These are phyloP conservation scores for Atherinosoma microstoma DNA, from an alignment of 2,797 vertebrate genomes.

Conservation along the genomic window DNA sequence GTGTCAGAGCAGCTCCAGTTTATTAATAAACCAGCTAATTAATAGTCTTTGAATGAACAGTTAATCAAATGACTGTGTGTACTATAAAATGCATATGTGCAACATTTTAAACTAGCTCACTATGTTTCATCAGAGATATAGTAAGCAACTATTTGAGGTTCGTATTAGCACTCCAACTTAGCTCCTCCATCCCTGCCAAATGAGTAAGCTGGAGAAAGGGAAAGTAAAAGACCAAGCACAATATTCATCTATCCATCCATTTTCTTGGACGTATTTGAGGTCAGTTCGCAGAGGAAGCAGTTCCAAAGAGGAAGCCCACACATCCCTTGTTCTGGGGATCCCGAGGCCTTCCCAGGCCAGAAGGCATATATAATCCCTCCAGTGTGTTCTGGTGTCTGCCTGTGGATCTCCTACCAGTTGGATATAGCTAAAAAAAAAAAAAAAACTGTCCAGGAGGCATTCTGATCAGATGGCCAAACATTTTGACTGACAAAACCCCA, in stretches of 20 bases:
- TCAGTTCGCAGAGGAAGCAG: too few relatives aligned
- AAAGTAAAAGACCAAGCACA: not conserved
- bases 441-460: too few relatives aligned
- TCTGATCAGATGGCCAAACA: too few relatives aligned
- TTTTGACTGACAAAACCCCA: too few relatives aligned
- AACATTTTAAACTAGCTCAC: not conserved
- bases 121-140: not conserved
- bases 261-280: too few relatives aligned
- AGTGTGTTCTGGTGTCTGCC: too few relatives aligned
- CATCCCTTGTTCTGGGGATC: too few relatives aligned
- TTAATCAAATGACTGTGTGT: not conserved
- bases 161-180: not conserved
- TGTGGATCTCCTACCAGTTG: too few relatives aligned
- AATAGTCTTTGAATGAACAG: not conserved
- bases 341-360: too few relatives aligned
- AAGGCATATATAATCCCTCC: too few relatives aligned
- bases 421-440: too few relatives aligned
- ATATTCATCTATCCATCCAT: not conserved
- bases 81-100: not conserved
- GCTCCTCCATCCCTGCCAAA: not conserved
- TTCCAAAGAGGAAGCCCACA: too few relatives aligned
- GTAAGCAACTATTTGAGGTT: not conserved
- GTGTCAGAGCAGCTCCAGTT: constrained; percentile 1
- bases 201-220: not conserved
- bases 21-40: not conserved